Evolutionary conservation across 2,888 invertebrate genomes (phyloP), one percentile per base, ranked within the genome.

Genomic region (Parthenolecanium corni): DNA sequence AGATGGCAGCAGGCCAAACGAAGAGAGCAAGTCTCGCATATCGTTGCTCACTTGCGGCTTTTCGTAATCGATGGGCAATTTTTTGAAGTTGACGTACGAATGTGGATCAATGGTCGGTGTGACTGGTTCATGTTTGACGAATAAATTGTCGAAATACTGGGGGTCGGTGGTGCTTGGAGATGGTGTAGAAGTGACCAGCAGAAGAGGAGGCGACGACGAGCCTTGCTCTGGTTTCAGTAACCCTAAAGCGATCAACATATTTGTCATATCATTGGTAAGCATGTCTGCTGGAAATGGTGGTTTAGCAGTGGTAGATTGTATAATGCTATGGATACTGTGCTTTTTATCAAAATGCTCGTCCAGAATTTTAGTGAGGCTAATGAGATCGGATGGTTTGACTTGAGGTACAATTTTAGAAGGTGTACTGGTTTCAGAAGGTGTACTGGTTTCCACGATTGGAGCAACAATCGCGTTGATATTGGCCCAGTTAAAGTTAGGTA

Each of bases 221-320:
- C 24, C 21, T 16, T 36, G 23, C 3, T 53, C 67, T 2, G 56
- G 36, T 23, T 66, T 67, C 11, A 69, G 58, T 9, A 78, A 70
- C 14, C 78, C 78, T 67, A 78, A 75, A 57, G 71, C 74, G 70
- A 75, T 73, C 12, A 79, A 66, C 46, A 78, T 67, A 56, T 76
- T 72, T 69, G 74, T 70, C 75, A 73, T 54, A 67, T 73, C 68
- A 2, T 70, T 69, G 31, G 70, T 69, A 3, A 70, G 65, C 16
- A 67, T 66, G 53, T 69, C 69, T 16, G 67, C 68, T 0, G 70
- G 67, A 21, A 65, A 68, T 66, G 11, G 68, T 66, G 56, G 46
- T 3, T 11, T 24, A 11, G 58, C 24, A 23, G 51, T 49, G 23
- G 56, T 49, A 23, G 56, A 18, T 40, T 54, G 36, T 23, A 44